Conservation (phyloP, 2,797 vertebrate species). For the Calcarius lapponicus region DNA sequence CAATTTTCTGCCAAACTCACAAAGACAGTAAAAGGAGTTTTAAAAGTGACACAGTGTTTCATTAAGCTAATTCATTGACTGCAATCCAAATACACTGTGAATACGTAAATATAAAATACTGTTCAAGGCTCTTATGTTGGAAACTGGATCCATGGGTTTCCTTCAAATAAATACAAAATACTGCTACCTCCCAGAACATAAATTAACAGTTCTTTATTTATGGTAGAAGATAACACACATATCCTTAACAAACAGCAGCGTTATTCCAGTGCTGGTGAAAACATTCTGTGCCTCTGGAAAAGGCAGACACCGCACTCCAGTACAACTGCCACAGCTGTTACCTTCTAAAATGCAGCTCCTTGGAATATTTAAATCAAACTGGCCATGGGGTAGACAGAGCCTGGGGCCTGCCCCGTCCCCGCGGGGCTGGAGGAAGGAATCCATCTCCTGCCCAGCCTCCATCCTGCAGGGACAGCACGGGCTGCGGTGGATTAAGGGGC, state of each 20-base stretch:
- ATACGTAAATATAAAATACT: slow-evolving; percentile 9
- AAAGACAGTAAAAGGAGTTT: neutral
- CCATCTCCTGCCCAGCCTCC: neutral
- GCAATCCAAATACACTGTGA: neutral
- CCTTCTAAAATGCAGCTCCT: neutral
- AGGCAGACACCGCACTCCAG: neutral
- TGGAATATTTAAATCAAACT: neutral
- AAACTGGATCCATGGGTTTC: neutral
- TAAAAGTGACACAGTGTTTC: neutral
- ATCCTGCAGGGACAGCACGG: neutral
- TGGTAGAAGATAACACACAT: neutral
- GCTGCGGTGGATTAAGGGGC: neutral
- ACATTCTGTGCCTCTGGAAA: neutral
- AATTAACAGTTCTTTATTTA: slow-evolving; percentile 15
- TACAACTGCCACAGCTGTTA: neutral
- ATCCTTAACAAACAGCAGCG: neutral
- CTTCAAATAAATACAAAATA: slow-evolving; percentile 32
- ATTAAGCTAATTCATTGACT: neutral
- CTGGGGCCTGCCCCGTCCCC: neutral
- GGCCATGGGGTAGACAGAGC: neutral
- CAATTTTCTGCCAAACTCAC: neutral
- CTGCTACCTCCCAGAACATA: slow-evolving; percentile 25
- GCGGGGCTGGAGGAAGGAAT: neutral
- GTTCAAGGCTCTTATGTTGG: neutral
- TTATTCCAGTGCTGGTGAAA: neutral